Evolutionary conservation across 2,888 invertebrate genomes (phyloP).

Genomic region (Caradrina kadenii): DNA sequence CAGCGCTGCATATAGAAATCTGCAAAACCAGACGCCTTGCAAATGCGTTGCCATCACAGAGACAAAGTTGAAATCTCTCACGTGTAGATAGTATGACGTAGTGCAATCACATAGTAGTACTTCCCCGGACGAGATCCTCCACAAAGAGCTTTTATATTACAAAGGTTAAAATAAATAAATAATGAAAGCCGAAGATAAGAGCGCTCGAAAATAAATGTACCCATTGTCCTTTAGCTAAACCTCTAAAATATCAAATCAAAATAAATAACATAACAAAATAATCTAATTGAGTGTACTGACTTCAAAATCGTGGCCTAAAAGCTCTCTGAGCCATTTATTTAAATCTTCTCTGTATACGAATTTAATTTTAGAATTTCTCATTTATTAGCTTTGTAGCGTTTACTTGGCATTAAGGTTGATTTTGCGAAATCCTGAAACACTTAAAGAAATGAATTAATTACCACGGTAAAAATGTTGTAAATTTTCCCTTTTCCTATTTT

Average conservation of each 20-base stretch:
- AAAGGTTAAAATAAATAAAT: no score
- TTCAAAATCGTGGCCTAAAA: slow-evolving; percentile 14
- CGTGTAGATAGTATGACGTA: no score
- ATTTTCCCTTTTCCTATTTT: background rate
- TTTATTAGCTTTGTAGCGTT: background rate
- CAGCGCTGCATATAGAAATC: no score
- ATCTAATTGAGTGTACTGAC: slow-evolving; percentile 35
- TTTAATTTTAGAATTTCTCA: background rate
- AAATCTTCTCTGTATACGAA: slow-evolving; percentile 18
- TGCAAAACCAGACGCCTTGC: no score
- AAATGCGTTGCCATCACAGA: no score
- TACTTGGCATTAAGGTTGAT: background rate
- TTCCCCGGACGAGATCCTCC: no score
- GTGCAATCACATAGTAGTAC: no score
- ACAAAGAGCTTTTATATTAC: no score
- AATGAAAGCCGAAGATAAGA: background rate
- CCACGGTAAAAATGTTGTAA: background rate
- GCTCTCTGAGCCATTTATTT: slow-evolving; percentile 9
- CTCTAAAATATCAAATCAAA: slow-evolving; percentile 9
- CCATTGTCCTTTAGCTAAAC: no score
- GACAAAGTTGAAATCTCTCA: no score
- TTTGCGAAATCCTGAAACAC: background rate
- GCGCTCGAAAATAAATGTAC: background rate
- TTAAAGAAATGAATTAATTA: background rate
- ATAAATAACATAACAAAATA: slow-evolving; percentile 35